These are phyloP conservation scores for Pluvialis apricaria DNA, from an alignment of 2,113 vertebrate genomes.

Conservation along the genomic window DNA sequence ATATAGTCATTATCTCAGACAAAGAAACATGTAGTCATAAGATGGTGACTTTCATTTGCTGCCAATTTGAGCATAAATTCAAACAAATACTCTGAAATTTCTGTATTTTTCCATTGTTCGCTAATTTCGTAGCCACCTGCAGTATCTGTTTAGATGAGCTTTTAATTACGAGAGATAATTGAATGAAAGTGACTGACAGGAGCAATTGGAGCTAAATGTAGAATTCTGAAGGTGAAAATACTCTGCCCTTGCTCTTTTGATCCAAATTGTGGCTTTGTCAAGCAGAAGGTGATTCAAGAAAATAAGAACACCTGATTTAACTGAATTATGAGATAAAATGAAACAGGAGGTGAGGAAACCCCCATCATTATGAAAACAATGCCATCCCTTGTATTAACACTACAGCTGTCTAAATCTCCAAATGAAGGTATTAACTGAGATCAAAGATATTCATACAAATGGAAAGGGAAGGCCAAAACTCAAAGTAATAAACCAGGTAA, in stretches of 20 bases:
- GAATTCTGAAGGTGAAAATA: neutral
- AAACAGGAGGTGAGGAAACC: conserved; percentile 20
- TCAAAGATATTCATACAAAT: conserved; percentile 43
- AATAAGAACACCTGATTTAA: conserved; percentile 17
- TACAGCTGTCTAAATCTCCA: conserved; percentile 33
- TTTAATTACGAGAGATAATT: neutral
- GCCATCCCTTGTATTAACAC: neutral
- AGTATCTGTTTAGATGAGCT: neutral
- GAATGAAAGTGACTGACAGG: neutral
- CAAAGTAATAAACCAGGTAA: neutral
- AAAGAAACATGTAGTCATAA: neutral
- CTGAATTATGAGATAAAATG: neutral
- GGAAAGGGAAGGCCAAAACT: neutral
- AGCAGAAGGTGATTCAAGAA: neutral
- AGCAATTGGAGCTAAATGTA: neutral
- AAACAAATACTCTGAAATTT: neutral
- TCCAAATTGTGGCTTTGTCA: neutral
- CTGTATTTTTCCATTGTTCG: neutral
- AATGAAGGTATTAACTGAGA: conserved; percentile 35
- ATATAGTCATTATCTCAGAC: neutral
- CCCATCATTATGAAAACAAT: conserved; percentile 43
- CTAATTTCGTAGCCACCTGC: neutral
- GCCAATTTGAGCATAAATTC: neutral
- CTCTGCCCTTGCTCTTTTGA: neutral
- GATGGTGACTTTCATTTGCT: neutral